Evolutionary conservation across 2,797 vertebrate species (phyloP), one percentile per base, ranked within the genome.

Genomic region (Ibycter americanus): DNA sequence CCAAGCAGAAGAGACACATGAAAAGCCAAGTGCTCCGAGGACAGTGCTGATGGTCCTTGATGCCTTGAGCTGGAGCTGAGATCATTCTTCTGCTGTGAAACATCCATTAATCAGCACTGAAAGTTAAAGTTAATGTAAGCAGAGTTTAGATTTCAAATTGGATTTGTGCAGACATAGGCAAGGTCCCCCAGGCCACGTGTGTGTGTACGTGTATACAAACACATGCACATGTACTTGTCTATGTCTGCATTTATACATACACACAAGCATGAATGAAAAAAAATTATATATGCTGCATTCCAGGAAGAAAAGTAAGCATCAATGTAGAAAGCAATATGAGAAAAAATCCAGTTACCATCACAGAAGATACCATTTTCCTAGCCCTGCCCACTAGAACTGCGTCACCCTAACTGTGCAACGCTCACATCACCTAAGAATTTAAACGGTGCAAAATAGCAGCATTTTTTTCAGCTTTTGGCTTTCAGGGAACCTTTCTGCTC

Each of bases 401-500:
- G 0, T 59, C 61, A 79, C 15, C 11, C 22, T 52, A 26, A 68
- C 51, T 51, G n/a, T 9, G 3, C 42, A 62, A 61, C 6, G 29
- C 25, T 72, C 13, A 29, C 38, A 54, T 58, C 56, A 6, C 8
- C 4, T 29, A 61, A 62, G 34, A 77, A 70, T 67, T 59, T 67
- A 93, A 86, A 63, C 7, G 5, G 25, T 86, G 27, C 47, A 58
- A 92, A 93, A 74, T 11, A 78, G 23, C 11, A 90, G 71, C 3
- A 11, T n/a, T 47, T 76, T 76, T 68, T 79, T 66, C 49, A 88
- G 47, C 54, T 91, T 88, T 34, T 62, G 54, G 13, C 15, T 84
- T 83, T 90, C 70, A 81, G 88, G 61, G 62, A 90, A 74, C 29
- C 23, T 91, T 83, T 84, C 46, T 89, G 23, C 62, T 87, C 40